These are phyloP conservation scores for Falco biarmicus DNA, from an alignment of 2,797 vertebrate genomes.

Conservation along the genomic window DNA sequence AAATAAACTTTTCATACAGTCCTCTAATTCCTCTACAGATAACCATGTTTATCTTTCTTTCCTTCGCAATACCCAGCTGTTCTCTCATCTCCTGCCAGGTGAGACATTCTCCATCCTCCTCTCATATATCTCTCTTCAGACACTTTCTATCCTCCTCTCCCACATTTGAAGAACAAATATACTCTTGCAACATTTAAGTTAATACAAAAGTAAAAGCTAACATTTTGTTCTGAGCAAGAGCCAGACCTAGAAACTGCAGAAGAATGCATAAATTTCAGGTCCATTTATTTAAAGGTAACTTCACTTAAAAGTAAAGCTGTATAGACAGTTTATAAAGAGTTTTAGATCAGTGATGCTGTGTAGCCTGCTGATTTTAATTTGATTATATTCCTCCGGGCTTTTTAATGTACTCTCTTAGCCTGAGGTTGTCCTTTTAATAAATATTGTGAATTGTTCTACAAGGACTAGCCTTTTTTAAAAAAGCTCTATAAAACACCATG, in stretches of 20 bases:
- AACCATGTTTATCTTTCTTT: too few relatives aligned
- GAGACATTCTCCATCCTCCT: too few relatives aligned
- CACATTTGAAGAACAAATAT: neutral
- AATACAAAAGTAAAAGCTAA: conserved; percentile 28
- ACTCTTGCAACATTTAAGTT: neutral
- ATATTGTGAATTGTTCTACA: neutral
- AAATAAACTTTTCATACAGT: too few relatives aligned
- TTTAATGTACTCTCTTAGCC: neutral
- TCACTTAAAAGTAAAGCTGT: neutral
- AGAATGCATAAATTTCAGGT: neutral
- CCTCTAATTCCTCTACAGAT: too few relatives aligned
- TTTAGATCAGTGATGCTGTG: neutral
- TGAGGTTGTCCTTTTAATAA: neutral
- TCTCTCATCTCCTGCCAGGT: too few relatives aligned
- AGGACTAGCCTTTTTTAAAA: neutral
- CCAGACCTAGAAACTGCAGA: neutral
- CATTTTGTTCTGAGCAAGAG: neutral
- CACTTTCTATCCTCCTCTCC: too few relatives aligned
- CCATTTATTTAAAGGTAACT: neutral
- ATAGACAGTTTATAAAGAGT: neutral
- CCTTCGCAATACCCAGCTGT: too few relatives aligned
- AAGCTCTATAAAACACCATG: neutral
- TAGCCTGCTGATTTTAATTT: neutral
- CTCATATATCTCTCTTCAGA: too few relatives aligned
- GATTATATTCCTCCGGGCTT: neutral